Percentiles rank a stretch among this genome's conserved stretches.
These are phyloP conservation scores for Paracanthobrama guichenoti DNA, from an alignment of 2,113 vertebrate genomes.

Conservation along the genomic window DNA sequence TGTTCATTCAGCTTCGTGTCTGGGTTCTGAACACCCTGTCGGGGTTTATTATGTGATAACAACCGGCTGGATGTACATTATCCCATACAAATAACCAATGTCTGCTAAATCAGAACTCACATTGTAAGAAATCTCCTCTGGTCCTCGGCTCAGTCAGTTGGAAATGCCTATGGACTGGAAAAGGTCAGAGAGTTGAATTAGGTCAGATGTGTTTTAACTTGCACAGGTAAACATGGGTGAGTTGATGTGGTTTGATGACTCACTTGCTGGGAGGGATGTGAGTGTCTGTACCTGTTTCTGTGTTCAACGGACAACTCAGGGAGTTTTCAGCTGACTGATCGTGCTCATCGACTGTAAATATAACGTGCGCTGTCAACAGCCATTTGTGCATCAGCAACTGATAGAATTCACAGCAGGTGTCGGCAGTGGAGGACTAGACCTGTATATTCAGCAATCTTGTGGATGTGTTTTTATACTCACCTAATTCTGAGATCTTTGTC, in stretches of 20 bases:
- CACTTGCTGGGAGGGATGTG: conserved; percentile 18
- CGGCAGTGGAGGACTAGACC: neutral
- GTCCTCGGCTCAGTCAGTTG: conserved; percentile 61
- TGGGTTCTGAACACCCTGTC: too few species aligned
- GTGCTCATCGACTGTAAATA: conserved; percentile 50
- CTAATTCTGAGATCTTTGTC: conserved; percentile 67
- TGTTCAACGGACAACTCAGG: neutral
- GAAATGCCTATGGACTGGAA: conserved; percentile 36
- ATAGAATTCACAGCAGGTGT: neutral
- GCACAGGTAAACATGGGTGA: neutral
- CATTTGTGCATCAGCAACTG: neutral
- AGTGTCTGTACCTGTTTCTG: conserved; percentile 44
- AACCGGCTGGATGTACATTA: too few species aligned
- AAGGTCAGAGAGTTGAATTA: neutral
- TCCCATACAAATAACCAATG: too few species aligned
- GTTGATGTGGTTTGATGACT: conserved; percentile 12
- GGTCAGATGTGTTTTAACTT: neutral
- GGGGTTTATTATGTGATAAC: too few species aligned
- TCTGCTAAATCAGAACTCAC: conserved; percentile 61
- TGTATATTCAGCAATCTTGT: neutral
- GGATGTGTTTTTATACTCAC: conserved; percentile 37
- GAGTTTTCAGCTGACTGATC: conserved; percentile 21
- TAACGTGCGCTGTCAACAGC: neutral
- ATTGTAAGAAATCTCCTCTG: conserved; percentile 70
- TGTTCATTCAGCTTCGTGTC: too few species aligned